Base-by-base conservation (phyloP, 2,888 invertebrate genomes). In the Agrilus cyanescens region DNA sequence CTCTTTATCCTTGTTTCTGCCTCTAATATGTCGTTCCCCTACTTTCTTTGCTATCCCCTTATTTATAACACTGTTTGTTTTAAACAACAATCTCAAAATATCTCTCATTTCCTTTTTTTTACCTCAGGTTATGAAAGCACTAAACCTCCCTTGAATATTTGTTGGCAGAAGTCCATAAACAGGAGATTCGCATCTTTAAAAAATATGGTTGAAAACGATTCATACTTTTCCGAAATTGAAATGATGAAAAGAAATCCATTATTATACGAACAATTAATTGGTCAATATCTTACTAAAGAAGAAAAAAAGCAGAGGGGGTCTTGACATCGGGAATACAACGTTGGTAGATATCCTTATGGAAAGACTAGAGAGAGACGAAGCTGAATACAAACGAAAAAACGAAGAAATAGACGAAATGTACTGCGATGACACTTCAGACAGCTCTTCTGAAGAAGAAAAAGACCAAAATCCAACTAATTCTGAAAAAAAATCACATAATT, bases 161-260 rank as follows among this genome's bases (percentile, higher is more conserved):
- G n/a, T n/a, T n/a, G n/a, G n/a, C n/a, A n/a, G n/a, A n/a, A n/a
- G n/a, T n/a, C n/a, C n/a, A n/a, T n/a, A 63, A 94, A 94, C 62
- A 72, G 91, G 51, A 71, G 94, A 32, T 93, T 78, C 59, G 78
- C 81, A 57, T 93, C 91, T 2, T 67, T 94, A 58, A 77, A 85
- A 55, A 73, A 79, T 55, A 64, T 94, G 50, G 70, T 85, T 32
- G 68, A 73, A 39, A 75, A 80, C 49, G 73, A 76, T 52, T 71
- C 74, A 18, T 95, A 94, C 65, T 96, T 96, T 58, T 84, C 84
- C 60, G 93, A 95, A 62, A 79, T 78, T 46, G 86, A 90, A 71
- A 96, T 96, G 95, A 88, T 90, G 78, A 81, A 79, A 52, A 70
- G 96, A 46, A 88, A 91, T 63, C 96, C 95, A 1, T 70, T 87